Percentiles rank a stretch among this genome's conserved stretches.
Evolutionary conservation across 2,113 vertebrate species (phyloP).

Genomic region (Pachyramphus minor): DNA sequence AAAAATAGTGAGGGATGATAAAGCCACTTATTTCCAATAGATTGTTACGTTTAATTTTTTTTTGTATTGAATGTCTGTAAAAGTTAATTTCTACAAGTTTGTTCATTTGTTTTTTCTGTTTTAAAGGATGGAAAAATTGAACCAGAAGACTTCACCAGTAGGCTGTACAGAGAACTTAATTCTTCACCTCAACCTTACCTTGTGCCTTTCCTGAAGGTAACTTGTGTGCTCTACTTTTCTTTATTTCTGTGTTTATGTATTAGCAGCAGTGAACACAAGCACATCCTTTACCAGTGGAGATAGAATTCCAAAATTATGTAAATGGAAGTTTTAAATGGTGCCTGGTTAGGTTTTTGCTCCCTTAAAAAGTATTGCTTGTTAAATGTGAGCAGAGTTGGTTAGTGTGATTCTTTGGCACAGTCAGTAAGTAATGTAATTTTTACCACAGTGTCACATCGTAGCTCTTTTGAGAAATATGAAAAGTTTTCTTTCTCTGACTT

Average conservation of each 20-base stretch:
- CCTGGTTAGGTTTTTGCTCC: background rate
- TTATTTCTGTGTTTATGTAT: background rate
- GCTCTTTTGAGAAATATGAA: background rate
- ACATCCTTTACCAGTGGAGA: background rate
- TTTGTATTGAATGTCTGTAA: background rate
- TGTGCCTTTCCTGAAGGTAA: slow-evolving; percentile 99
- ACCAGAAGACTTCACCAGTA: slow-evolving; percentile 96
- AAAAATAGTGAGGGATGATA: background rate
- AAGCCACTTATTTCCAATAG: background rate
- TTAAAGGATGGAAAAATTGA: slow-evolving; percentile 92
- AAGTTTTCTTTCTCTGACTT: background rate
- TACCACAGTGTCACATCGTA: accelerated
- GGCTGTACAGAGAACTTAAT: slow-evolving; percentile 94
- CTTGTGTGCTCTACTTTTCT: background rate
- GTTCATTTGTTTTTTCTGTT: background rate
- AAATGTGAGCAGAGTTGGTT: too few relatives aligned
- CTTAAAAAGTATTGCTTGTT: background rate
- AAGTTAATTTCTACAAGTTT: background rate
- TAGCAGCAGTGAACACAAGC: background rate
- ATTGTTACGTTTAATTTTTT: background rate
- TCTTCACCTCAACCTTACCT: slow-evolving; percentile 98
- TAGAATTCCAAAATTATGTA: background rate
- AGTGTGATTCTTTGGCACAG: background rate
- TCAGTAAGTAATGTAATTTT: background rate
- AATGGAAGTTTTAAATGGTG: background rate